Evolutionary conservation across 2,113 vertebrate species (phyloP), one percentile per base, ranked within the genome.

Genomic region (Grus americana): DNA sequence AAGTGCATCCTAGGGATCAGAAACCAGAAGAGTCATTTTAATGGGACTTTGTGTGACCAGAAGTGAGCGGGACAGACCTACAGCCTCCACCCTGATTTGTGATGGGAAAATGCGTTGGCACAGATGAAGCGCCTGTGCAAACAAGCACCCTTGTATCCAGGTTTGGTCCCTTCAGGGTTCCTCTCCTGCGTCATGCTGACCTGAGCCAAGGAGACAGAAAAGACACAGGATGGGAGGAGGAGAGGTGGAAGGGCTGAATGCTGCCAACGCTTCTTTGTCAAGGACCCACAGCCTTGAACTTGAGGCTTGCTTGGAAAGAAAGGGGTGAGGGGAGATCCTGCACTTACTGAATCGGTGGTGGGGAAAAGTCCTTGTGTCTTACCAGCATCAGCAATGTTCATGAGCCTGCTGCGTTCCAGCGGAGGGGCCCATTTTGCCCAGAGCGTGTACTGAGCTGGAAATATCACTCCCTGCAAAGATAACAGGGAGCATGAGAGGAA

Each of bases 401-500:
- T 96, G 49, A 98, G 97, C 32, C 97, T 93, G n/a, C 98, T 97
- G 67, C 98, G 97, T 94, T 98, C 98, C 91, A 98, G 68, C 1
- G 98, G 98, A 18, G 98, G 98, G n/a, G 98, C 98, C 98, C 98
- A 98, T 17, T 98, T 98, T 27, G 98, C 97, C 98, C 98, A 98
- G 93, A 98, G 97, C 1, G 98, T 96, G 96, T 98, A 98, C 97
- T 98, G 98, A 55, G 98, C 97, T 15, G 98, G 98, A 93, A 95
- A 98, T 16, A 98, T 97, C 87, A 98, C 97, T 1, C 98, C 98
- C 98, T 98, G 32, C 36, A 49, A 52, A 3, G 47, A 29, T 9
- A 58, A 42, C 24, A 57, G 20, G 42, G 30, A 15, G 15, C 0
- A 0, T 20, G 42, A 58, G 57, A 49, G 32, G 40, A 26, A 46